Conservation (phyloP, 2,113 vertebrate genomes). For the Eretmochelys imbricata region DNA sequence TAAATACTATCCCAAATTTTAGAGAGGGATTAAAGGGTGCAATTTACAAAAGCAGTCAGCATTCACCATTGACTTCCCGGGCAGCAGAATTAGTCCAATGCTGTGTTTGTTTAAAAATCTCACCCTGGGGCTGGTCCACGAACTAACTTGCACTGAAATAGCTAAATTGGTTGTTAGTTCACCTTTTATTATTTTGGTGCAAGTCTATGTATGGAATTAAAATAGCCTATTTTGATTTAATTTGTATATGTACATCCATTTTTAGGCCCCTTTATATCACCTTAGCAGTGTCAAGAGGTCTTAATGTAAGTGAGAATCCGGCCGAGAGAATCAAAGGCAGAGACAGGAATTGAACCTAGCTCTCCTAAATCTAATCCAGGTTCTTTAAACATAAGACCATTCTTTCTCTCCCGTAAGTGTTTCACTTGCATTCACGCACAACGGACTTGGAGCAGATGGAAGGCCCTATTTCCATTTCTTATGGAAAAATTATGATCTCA, state of each 20-base stretch:
- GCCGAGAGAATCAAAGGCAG: neutral
- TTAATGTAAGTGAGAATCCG: accelerated
- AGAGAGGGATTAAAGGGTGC: neutral
- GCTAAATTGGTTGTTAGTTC: neutral
- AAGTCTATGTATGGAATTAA: neutral
- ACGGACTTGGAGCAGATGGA: neutral
- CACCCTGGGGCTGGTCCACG: neutral
- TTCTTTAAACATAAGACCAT: neutral
- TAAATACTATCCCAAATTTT: neutral
- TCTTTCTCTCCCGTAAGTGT: neutral
- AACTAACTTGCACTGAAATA: neutral
- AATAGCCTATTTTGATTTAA: neutral
- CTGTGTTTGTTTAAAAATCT: neutral
- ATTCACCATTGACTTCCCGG: neutral
- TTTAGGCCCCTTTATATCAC: neutral
- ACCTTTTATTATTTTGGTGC: neutral
- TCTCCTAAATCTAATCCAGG: neutral
- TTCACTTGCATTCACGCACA: neutral
- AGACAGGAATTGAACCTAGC: neutral
- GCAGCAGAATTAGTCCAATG: neutral
- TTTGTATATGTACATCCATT: neutral
- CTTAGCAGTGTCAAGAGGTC: neutral
- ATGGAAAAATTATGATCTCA: constrained; percentile 1
- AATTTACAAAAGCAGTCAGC: neutral
- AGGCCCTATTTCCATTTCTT: neutral